Conservation (phyloP, 2,113 vertebrate species). For the Hypomesus transpacificus region DNA sequence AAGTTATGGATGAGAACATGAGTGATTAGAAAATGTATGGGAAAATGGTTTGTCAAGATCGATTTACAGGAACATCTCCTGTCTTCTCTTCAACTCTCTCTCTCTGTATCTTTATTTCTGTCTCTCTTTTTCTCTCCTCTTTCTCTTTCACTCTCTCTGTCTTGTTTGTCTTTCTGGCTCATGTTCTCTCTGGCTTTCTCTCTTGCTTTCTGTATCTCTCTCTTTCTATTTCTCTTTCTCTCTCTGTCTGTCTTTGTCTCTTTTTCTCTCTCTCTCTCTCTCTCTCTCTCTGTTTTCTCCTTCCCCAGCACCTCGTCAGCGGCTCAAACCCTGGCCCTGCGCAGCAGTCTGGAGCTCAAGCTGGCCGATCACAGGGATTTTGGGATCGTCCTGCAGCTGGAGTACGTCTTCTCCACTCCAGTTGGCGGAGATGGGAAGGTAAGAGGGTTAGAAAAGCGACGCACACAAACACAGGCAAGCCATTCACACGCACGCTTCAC, state of each 20-base stretch:
- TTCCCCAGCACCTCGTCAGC: conserved; percentile 32
- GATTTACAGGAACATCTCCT: neutral
- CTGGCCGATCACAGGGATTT: conserved; percentile 78
- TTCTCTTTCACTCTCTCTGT: conserved; percentile 1
- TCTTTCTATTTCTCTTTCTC: neutral
- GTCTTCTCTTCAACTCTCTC: neutral
- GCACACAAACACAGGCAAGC: neutral
- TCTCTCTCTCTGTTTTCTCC: conserved; percentile 18
- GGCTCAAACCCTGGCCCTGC: conserved; percentile 70
- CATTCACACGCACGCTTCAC: neutral
- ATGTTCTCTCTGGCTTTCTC: neutral
- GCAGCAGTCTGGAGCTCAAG: conserved; percentile 83
- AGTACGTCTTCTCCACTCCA: conserved; percentile 78
- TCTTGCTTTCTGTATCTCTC: neutral
- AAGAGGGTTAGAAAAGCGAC: conserved; percentile 42
- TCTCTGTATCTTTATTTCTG: conserved; percentile 1
- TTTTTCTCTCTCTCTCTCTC: neutral
- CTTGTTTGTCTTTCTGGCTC: conserved; percentile 1
- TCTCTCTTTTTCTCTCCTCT: conserved; percentile 1
- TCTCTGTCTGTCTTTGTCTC: neutral
- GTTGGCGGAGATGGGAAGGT: conserved; percentile 72
- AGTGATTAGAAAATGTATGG: too few relatives aligned
- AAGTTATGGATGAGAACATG: too few relatives aligned
- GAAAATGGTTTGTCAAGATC: too few relatives aligned
- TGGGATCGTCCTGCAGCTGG: conserved; percentile 83